Base-by-base conservation (phyloP, 37 sponge, comb jelly and placozoan genomes). In the Haliclona indistincta region DNA sequence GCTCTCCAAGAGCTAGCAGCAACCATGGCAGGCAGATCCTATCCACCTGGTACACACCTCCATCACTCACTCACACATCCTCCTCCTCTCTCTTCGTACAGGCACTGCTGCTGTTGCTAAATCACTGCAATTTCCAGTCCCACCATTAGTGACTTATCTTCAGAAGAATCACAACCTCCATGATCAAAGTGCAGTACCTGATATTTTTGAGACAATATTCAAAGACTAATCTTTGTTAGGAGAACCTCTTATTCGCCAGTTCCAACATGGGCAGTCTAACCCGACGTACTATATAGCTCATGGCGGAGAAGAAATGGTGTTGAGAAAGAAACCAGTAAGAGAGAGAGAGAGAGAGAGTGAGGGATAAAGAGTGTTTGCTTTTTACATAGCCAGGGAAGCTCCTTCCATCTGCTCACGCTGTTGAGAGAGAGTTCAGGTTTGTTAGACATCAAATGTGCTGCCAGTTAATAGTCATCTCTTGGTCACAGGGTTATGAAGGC, bases 321-420 rank as follows among this genome's bases (percentile, higher is more conserved):
- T 93, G 49, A 55, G 93, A 47, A 93, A 88, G 63, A 93, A 93
- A 51, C 93, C 93, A 72, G 88, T 87, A 68, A 58, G 81, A 30
- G 7, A 4, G 13, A 41, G 63, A 19, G 42, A 2, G 19, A 28
- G 63, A 3, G 38, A 17, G 26, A 32, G 67, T 66, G 38, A 6
- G 11, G 8, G 29, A 60, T 63, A 22, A 4, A 22, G 7, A 28
- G 20, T 28, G 19, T 38, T 4, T 26, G 40, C 15, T 53, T 77
- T 54, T 2, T 37, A 15, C 25, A 45, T 37, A 88, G 83, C 81
- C 91, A 8, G 85, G 85, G 23, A 84, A 84, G 60, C 54, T 84
- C 30, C 67, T 84, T 40, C 73, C 81, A 10, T 84, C 91, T 15
- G 91, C 82, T 44, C 85, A 84, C 84, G 85, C 81, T 0, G 85